Percentiles rank a stretch among this genome's conserved stretches.
phyloP scores from a whole-genome alignment of 1,140 invertebrate species.

The Arion vulgaris region DNA sequence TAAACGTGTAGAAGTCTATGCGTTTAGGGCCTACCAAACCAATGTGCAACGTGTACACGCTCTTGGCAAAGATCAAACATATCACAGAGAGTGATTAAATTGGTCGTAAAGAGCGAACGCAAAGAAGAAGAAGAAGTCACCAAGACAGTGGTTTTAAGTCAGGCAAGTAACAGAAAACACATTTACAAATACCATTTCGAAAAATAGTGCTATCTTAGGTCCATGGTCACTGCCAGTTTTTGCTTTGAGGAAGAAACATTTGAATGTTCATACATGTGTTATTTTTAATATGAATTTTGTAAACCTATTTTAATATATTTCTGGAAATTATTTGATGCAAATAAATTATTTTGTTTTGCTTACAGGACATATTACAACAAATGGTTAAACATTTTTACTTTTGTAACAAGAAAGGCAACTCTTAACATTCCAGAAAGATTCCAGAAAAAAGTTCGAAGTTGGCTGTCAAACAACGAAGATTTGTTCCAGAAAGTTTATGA shows the following conservation, averaged over 20 bases:
- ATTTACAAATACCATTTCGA: too few relatives aligned
- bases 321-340: too few relatives aligned
- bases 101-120: too few relatives aligned
- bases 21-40: too few relatives aligned
- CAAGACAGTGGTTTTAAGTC: too few relatives aligned
- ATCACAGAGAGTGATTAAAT: too few relatives aligned
- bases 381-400: conserved; percentile 51
- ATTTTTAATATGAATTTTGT: neutral
- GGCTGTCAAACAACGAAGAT: conserved; percentile 61
- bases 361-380: conserved; percentile 55
- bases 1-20: too few relatives aligned
- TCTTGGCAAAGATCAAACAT: too few relatives aligned
- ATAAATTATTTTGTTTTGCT: neutral
- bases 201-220: too few relatives aligned
- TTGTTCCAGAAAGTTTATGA: conserved; percentile 57
- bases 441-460: conserved; percentile 60
- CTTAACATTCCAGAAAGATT: conserved; percentile 55
- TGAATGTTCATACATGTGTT: neutral
- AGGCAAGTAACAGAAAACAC: too few relatives aligned
- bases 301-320: neutral
- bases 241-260: neutral
- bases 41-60: too few relatives aligned
- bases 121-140: too few relatives aligned
- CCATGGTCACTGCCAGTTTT: neutral
- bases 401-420: conserved; percentile 48